A percentile compares a stretch with the other conserved stretches of the same genome.
phyloP scores from a whole-genome alignment of 2,888 invertebrate genomes.

The Acleris cristana region DNA sequence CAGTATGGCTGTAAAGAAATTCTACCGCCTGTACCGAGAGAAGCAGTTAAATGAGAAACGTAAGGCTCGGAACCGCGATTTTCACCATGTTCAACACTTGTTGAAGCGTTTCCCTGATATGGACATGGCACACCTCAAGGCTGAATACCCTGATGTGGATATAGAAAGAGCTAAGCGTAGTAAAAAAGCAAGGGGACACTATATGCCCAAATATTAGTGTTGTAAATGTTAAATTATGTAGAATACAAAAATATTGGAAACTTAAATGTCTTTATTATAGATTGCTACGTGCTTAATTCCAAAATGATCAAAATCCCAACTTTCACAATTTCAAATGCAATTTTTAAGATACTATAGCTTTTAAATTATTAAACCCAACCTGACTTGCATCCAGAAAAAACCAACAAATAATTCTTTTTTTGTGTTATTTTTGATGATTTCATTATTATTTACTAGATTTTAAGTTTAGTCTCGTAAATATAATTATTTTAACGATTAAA shows the following conservation, averaged over 20 bases:
- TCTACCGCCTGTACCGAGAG: conserved; percentile 85
- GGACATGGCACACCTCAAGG: conserved; percentile 87
- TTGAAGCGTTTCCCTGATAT: conserved; percentile 90
- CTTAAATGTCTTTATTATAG: background rate
- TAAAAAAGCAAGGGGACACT: conserved; percentile 86
- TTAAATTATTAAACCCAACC: too few relatives aligned
- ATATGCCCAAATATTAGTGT: conserved; percentile 71
- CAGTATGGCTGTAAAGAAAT: conserved; percentile 85
- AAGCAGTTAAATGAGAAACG: conserved; percentile 84
- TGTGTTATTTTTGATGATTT: too few relatives aligned
- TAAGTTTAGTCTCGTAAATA: too few relatives aligned
- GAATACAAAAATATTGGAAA: conserved; percentile 8
- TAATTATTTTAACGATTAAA: too few relatives aligned
- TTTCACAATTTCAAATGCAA: too few relatives aligned
- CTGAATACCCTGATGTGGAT: conserved; percentile 90
- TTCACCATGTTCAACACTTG: conserved; percentile 87
- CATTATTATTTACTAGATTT: too few relatives aligned
- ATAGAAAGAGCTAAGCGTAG: conserved; percentile 85
- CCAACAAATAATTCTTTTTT: too few relatives aligned
- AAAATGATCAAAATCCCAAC: too few relatives aligned
- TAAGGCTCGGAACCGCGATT: conserved; percentile 85
- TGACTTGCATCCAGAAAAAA: too few relatives aligned
- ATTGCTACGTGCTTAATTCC: too few relatives aligned
- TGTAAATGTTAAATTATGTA: conserved; percentile 35
- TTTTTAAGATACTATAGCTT: too few relatives aligned